phyloP scores from a whole-genome alignment of 2,797 vertebrate species.

The Catamblyrhynchus diadema region DNA sequence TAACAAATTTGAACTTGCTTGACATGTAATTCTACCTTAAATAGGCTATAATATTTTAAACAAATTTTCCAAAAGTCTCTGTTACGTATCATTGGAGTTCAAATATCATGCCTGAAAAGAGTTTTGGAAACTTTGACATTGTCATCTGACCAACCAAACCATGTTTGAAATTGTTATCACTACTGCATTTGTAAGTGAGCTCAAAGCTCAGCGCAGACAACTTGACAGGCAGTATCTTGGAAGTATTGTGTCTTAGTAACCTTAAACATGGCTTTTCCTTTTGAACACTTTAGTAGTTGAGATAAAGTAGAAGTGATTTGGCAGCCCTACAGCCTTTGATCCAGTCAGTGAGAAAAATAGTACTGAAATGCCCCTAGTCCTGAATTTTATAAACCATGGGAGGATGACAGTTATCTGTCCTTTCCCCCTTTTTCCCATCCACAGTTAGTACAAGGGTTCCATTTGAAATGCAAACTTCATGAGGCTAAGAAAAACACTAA shows the following conservation, averaged over 20 bases:
- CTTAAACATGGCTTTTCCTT: constrained; percentile 41
- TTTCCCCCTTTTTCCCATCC: neutral
- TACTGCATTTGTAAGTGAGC: neutral
- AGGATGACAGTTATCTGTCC: neutral
- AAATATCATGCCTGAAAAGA: constrained; percentile 18
- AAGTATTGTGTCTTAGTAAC: constrained; percentile 34
- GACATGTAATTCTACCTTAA: neutral
- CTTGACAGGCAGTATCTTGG: constrained; percentile 38
- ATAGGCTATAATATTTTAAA: constrained; percentile 9
- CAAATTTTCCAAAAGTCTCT: neutral
- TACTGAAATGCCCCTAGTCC: neutral
- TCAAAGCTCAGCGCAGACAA: constrained; percentile 17
- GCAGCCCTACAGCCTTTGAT: constrained; percentile 28
- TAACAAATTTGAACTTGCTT: constrained; percentile 15
- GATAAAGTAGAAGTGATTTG: constrained; percentile 7
- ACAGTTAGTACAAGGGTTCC: neutral
- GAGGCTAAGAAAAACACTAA: neutral
- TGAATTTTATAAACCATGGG: neutral
- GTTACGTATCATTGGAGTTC: neutral
- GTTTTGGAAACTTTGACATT: constrained; percentile 26
- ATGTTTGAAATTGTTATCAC: constrained; percentile 26
- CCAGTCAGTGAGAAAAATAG: neutral
- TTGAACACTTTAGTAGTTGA: constrained; percentile 15
- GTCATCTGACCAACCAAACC: constrained; percentile 21
- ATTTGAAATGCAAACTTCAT: neutral